These are phyloP conservation scores for Gymnosoma rotundatum DNA, from an alignment of 2,888 invertebrate genomes.

Conservation along the genomic window DNA sequence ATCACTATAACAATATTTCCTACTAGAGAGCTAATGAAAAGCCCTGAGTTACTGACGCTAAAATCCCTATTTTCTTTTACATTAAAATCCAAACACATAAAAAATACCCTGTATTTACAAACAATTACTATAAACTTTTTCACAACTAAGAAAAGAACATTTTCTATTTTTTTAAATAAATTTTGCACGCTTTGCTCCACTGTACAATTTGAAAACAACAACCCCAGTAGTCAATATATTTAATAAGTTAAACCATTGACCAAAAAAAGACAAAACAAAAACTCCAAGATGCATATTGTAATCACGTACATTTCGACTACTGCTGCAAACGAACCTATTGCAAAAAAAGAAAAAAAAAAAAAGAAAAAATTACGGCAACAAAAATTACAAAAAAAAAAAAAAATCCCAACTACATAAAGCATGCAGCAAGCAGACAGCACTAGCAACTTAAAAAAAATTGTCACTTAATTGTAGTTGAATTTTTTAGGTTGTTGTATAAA, in stretches of 20 bases:
- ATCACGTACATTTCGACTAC: conserved; percentile 52
- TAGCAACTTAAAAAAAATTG: conserved; percentile 59
- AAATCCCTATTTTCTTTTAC: too few relatives aligned
- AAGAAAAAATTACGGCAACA: background rate
- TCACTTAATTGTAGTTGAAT: conserved; percentile 70
- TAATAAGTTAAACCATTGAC: conserved; percentile 61
- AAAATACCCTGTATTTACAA: too few relatives aligned
- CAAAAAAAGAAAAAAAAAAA: background rate
- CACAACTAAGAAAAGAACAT: too few relatives aligned
- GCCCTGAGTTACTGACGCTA: too few relatives aligned
- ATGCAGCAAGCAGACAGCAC: conserved; percentile 9
- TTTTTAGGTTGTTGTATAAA: conserved; percentile 67
- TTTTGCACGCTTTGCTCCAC: conserved; percentile 24
- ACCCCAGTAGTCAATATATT: conserved; percentile 67
- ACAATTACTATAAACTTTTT: too few relatives aligned
- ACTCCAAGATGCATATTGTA: conserved; percentile 51
- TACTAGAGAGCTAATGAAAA: too few relatives aligned
- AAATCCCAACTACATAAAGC: conserved; percentile 7
- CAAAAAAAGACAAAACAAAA: conserved; percentile 38
- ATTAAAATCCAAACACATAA: too few relatives aligned
- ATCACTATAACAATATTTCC: too few relatives aligned
- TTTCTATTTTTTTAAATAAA: background rate
- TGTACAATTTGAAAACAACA: conserved; percentile 48
- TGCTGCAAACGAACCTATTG: background rate
- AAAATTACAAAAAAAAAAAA: background rate